These are phyloP conservation scores for Sarcophaga bullata DNA, from an alignment of 1,140 invertebrate species.

Conservation along the genomic window DNA sequence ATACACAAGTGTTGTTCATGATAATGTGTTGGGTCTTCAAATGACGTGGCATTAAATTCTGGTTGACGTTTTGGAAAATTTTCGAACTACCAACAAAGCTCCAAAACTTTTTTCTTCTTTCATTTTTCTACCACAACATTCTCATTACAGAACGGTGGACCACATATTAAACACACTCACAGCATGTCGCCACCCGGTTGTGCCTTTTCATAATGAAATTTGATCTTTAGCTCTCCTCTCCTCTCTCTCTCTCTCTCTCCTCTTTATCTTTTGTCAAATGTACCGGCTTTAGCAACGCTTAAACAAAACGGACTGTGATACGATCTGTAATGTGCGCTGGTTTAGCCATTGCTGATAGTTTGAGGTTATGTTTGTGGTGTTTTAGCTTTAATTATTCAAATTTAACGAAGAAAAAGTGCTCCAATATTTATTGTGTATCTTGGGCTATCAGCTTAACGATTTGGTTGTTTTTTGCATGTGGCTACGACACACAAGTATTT, in stretches of 20 bases:
- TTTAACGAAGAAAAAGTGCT: conserved; percentile 52
- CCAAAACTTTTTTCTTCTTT: conserved; percentile 50
- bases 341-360: not conserved
- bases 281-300: not conserved
- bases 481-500: too few relatives aligned
- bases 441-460: not conserved
- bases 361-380: not conserved
- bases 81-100: conserved; percentile 54
- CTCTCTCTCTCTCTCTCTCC: conserved; percentile 32
- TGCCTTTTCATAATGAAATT: conserved; percentile 51
- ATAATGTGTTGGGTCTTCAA: conserved; percentile 18
- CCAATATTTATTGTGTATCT: conserved; percentile 57
- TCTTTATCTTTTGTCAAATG: not conserved
- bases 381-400: not conserved
- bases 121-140: conserved; percentile 28
- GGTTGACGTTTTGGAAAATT: conserved; percentile 66
- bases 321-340: not conserved
- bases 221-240: conserved; percentile 44
- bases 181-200: conserved; percentile 42
- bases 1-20: not conserved
- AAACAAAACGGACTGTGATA: not conserved
- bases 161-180: not conserved
- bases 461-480: not conserved
- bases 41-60: conserved; percentile 50
- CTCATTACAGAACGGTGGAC: not conserved